Percentiles rank a stretch among this genome's conserved stretches.
These are phyloP conservation scores for Hirtodrosophila trivittata DNA, from an alignment of 2,888 invertebrate species.

Conservation along the genomic window DNA sequence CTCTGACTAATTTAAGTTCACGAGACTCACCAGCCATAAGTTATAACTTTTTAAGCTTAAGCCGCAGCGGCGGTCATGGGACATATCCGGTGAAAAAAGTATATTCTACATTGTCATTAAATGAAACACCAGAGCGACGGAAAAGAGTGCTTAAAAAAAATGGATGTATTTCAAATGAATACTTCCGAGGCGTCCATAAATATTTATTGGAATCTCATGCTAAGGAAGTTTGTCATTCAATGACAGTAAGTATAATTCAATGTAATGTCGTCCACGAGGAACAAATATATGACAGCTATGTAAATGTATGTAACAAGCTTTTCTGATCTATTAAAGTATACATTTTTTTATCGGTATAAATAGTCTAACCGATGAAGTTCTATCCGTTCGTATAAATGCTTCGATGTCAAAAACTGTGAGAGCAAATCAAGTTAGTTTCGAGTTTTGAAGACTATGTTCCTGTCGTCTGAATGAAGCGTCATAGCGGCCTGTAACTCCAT, in stretches of 20 bases:
- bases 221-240: slow-evolving; percentile 89
- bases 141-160: slow-evolving; percentile 81
- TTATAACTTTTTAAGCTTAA: slow-evolving; percentile 79
- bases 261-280: not conserved
- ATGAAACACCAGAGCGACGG: slow-evolving; percentile 57
- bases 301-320: too few species aligned
- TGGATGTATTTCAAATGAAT: slow-evolving; percentile 86
- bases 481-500: too few species aligned
- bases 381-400: too few species aligned
- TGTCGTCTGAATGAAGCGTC: too few species aligned
- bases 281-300: not conserved
- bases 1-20: slow-evolving; percentile 38
- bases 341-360: too few species aligned
- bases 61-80: slow-evolving; percentile 55
- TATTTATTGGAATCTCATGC: slow-evolving; percentile 90
- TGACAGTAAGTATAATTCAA: slow-evolving; percentile 89
- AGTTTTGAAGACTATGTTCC: too few species aligned
- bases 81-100: slow-evolving; percentile 36
- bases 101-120: slow-evolving; percentile 69
- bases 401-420: too few species aligned
- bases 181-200: slow-evolving; percentile 91
- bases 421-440: too few species aligned
- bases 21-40: slow-evolving; percentile 53
- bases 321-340: too few species aligned
- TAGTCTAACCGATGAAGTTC: too few species aligned